Evolutionary conservation across 2,888 invertebrate species (phyloP).

Genomic region (Leptura quadrifasciata): DNA sequence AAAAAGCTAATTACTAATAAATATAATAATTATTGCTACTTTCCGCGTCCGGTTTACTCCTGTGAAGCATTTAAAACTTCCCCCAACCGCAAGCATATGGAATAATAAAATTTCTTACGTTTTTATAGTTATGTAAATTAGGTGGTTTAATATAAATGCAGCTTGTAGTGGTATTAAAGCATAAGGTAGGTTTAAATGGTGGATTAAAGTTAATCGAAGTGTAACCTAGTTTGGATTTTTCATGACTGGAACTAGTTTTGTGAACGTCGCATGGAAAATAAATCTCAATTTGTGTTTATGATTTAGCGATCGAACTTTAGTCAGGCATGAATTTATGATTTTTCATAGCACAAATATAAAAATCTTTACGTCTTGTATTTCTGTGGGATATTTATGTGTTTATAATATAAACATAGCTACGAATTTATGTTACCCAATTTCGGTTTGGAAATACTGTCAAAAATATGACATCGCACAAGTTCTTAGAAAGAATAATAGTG

Average conservation of each 20-base stretch:
- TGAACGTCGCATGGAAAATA: conserved; percentile 38
- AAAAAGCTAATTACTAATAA: too few species aligned
- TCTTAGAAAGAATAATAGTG: too few species aligned
- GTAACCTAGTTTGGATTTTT: conserved; percentile 35
- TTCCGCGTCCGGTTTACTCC: too few species aligned
- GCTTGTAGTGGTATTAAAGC: conserved; percentile 9
- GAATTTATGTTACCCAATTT: neutral
- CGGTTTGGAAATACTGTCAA: neutral
- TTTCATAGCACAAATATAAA: conserved; percentile 23
- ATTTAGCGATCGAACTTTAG: conserved; percentile 47
- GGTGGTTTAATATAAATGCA: conserved; percentile 30
- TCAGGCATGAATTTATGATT: conserved; percentile 29
- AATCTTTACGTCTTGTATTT: conserved; percentile 12
- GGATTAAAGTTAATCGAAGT: conserved; percentile 25
- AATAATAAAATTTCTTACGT: conserved; percentile 8
- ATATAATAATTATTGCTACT: too few species aligned
- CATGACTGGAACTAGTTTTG: conserved; percentile 31
- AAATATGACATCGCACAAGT: neutral
- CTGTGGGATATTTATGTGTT: neutral
- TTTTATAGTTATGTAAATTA: conserved; percentile 24
- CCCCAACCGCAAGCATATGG: neutral
- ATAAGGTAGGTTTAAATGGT: conserved; percentile 14
- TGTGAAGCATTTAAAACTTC: too few species aligned
- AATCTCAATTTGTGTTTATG: conserved; percentile 52
- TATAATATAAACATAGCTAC: neutral